Evolutionary conservation across 2,888 invertebrate species (phyloP).

Genomic region (Diarsia rubi): DNA sequence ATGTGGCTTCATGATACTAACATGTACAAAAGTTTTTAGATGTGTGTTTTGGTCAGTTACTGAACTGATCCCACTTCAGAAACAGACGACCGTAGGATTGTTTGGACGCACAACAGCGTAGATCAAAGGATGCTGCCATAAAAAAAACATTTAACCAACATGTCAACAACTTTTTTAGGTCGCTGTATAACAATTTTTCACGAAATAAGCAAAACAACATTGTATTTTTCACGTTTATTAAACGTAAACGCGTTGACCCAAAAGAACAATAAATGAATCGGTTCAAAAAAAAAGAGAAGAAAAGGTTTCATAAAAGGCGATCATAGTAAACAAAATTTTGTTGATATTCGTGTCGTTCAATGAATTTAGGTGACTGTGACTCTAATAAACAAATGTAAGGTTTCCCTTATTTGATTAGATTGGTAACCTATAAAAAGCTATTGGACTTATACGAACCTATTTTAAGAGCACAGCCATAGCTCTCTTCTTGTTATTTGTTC

Average conservation of each 20-base stretch:
- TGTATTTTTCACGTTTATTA: slow-evolving; percentile 12
- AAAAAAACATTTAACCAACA: slow-evolving; percentile 18
- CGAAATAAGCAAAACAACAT: slow-evolving; percentile 19
- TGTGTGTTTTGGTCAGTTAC: slow-evolving; percentile 13
- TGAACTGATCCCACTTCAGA: background rate
- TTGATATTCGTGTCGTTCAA: slow-evolving; percentile 3
- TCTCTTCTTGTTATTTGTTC: no score
- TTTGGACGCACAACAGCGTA: background rate
- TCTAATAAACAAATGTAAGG: slow-evolving; percentile 30
- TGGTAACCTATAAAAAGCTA: slow-evolving; percentile 22
- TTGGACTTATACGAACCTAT: background rate
- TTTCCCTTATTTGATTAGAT: slow-evolving; percentile 45
- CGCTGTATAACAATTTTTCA: background rate
- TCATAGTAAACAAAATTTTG: slow-evolving; percentile 11
- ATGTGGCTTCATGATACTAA: background rate
- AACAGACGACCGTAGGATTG: background rate
- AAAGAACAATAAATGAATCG: slow-evolving; percentile 18
- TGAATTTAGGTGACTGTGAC: slow-evolving; percentile 19
- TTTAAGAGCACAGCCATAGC: background rate
- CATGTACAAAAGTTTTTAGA: slow-evolving; percentile 6
- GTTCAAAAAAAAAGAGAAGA: slow-evolving; percentile 27
- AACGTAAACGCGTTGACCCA: background rate
- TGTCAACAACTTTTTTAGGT: slow-evolving; percentile 13
- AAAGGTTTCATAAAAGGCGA: slow-evolving; percentile 10
- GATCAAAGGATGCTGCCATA: slow-evolving; percentile 6